Percentiles rank a stretch among this genome's conserved stretches.
phyloP scores from a whole-genome alignment of 92 coral and sea anemone species.

The Hydrozoanthus gracilis region DNA sequence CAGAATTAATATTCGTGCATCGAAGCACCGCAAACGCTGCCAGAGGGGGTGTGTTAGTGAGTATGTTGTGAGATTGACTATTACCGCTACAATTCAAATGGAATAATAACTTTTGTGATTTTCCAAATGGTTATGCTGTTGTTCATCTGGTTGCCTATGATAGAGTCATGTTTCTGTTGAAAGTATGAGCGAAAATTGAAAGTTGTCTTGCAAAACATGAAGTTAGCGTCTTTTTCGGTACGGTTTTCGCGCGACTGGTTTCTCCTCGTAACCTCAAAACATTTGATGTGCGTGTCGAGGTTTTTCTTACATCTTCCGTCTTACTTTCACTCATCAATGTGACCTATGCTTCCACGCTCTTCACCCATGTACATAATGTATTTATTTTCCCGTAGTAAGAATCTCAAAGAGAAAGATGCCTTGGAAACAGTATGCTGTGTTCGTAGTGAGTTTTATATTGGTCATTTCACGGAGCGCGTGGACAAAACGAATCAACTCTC shows the following conservation, averaged over 20 bases:
- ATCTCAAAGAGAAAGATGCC: constrained; percentile 1
- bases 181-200: not conserved
- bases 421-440: constrained; percentile 14
- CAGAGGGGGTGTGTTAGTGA: not conserved
- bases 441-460: constrained; percentile 12
- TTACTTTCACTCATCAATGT: not conserved
- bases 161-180: not conserved
- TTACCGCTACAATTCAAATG: constrained; percentile 12
- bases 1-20: not conserved
- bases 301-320: not conserved
- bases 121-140: not conserved
- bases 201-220: not conserved
- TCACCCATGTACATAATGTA: not conserved
- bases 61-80: not conserved
- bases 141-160: not conserved
- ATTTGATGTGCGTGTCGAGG: not conserved
- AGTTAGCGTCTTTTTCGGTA: not conserved
- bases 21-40: not conserved
- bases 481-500: not conserved
- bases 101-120: not conserved
- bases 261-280: too few species aligned
- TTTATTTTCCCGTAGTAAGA: not conserved
- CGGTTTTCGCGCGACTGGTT: not conserved
- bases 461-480: constrained; percentile 10
- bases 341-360: not conserved